phyloP scores from a whole-genome alignment of 1,140 invertebrate genomes.

The Ganaspis sp. region DNA sequence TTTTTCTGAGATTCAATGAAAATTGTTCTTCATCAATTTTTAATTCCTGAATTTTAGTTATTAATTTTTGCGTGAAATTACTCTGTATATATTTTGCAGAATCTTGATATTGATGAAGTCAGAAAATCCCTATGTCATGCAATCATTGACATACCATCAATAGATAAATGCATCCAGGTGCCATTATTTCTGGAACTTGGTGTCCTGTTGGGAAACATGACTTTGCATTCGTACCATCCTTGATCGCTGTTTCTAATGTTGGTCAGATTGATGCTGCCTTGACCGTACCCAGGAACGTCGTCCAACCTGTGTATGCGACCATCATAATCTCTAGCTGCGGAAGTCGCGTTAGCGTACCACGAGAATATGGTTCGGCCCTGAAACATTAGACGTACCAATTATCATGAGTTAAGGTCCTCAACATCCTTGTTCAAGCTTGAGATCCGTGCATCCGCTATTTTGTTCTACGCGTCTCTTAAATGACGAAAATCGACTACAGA shows the following conservation, averaged over 20 bases:
- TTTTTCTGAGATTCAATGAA: no score
- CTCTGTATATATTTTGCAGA: not conserved
- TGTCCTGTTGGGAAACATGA: slow-evolving; percentile 91
- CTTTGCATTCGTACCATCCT: slow-evolving; percentile 94
- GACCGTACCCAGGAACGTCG: slow-evolving; percentile 79
- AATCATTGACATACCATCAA: slow-evolving; percentile 82
- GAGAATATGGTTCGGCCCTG: slow-evolving; percentile 85
- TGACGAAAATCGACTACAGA: slow-evolving; percentile 17
- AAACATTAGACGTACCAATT: slow-evolving; percentile 67
- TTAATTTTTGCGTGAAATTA: not conserved
- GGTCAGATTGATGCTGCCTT: slow-evolving; percentile 92
- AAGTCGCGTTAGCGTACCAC: slow-evolving; percentile 87
- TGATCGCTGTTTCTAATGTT: slow-evolving; percentile 91
- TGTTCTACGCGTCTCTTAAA: not conserved
- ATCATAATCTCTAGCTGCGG: slow-evolving; percentile 83
- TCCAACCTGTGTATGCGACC: slow-evolving; percentile 83
- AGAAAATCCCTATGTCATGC: no score
- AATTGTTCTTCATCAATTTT: no score
- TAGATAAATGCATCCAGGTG: slow-evolving; percentile 90
- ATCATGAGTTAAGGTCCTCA: slow-evolving; percentile 57
- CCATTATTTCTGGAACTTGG: slow-evolving; percentile 90
- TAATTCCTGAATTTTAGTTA: not conserved
- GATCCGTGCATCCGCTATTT: slow-evolving; percentile 55
- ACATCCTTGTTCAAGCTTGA: slow-evolving; percentile 54
- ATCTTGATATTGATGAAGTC: no score